Percentiles rank a stretch among this genome's conserved stretches.
phyloP scores from a whole-genome alignment of 2,797 vertebrate genomes.

The Antennarius maculatus region DNA sequence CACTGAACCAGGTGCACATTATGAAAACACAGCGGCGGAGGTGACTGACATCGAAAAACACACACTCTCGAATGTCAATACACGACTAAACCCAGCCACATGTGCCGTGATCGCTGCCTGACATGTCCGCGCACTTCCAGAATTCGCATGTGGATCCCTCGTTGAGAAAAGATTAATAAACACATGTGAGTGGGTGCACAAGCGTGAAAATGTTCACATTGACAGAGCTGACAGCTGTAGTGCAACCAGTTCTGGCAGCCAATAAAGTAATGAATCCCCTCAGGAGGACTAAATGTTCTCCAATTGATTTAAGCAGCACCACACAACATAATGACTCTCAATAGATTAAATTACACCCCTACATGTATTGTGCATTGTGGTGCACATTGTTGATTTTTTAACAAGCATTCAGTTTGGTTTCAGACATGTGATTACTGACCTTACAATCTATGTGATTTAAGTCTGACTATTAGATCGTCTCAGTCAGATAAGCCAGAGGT shows the following conservation, averaged over 20 bases:
- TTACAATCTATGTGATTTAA: no score
- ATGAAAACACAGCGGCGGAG: slow-evolving; percentile 41
- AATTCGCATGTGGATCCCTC: slow-evolving; percentile 31
- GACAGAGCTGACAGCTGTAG: slow-evolving; percentile 36
- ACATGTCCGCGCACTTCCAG: slow-evolving; percentile 26
- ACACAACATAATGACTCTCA: slow-evolving; percentile 10
- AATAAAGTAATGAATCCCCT: slow-evolving; percentile 36
- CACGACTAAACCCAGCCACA: slow-evolving; percentile 28
- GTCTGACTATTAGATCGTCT: no score
- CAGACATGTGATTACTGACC: no score
- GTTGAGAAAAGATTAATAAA: slow-evolving; percentile 31
- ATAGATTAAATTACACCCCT: neutral
- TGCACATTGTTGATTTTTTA: neutral
- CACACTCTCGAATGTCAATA: slow-evolving; percentile 46
- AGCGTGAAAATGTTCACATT: slow-evolving; percentile 21
- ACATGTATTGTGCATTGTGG: slow-evolving; percentile 8
- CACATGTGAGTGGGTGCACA: slow-evolving; percentile 5
- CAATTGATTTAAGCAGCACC: slow-evolving; percentile 7
- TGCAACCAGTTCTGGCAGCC: slow-evolving; percentile 20
- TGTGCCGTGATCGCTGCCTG: slow-evolving; percentile 12
- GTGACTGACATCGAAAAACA: slow-evolving; percentile 61
- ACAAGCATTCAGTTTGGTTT: no score
- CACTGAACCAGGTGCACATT: slow-evolving; percentile 44
- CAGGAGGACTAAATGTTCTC: slow-evolving; percentile 37
- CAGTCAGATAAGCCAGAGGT: no score